Conservation (phyloP, 2,888 invertebrate genomes). For the Rhagium mordax region DNA sequence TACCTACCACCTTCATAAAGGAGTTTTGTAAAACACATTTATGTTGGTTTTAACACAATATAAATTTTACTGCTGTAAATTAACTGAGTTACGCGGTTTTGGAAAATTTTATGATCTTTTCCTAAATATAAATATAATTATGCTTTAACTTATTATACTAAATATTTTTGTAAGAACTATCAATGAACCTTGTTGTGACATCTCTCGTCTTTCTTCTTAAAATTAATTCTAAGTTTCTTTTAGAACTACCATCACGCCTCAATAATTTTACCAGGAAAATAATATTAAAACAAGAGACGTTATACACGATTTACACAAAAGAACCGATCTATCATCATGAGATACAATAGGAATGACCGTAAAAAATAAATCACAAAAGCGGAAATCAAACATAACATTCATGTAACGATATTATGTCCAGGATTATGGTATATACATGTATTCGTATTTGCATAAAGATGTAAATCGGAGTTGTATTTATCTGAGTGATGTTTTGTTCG, state of each 20-base stretch:
- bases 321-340: background rate
- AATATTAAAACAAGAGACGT: background rate
- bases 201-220: too few species aligned
- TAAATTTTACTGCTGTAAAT: too few species aligned
- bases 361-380: background rate
- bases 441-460: slow-evolving; percentile 16
- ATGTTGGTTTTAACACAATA: too few species aligned
- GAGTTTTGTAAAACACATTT: too few species aligned
- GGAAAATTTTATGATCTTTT: too few species aligned
- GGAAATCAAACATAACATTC: slow-evolving; percentile 12
- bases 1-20: too few species aligned
- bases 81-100: too few species aligned
- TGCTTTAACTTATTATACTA: too few species aligned
- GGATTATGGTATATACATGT: slow-evolving; percentile 1
- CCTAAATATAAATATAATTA: too few species aligned
- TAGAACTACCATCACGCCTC: background rate
- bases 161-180: too few species aligned
- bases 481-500: slow-evolving; percentile 12
- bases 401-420: slow-evolving; percentile 3
- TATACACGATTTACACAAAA: background rate
- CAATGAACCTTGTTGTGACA: too few species aligned
- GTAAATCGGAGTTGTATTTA: background rate
- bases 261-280: background rate
- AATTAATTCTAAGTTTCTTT: too few species aligned
- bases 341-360: background rate